Percentiles rank a stretch among this genome's conserved stretches.
Conservation (phyloP, 2,113 vertebrate species). For the Tichodroma muraria region DNA sequence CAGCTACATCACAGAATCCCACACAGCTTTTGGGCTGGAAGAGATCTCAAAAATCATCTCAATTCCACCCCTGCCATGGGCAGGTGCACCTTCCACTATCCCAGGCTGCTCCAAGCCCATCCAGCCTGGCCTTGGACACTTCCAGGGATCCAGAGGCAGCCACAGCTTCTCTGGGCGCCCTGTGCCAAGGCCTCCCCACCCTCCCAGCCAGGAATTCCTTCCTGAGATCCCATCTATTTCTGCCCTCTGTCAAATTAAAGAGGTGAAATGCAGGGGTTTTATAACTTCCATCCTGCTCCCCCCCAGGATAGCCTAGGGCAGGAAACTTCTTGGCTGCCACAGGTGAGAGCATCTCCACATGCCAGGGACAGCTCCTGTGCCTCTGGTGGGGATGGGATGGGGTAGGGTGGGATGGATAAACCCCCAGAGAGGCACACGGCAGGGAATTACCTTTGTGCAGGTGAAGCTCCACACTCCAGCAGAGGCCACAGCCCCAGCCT, state of each 20-base stretch:
- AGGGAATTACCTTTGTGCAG: background rate
- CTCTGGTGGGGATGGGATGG: background rate
- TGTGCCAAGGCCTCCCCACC: fast-evolving
- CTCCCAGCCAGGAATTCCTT: background rate
- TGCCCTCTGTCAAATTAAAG: background rate
- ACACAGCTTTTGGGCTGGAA: background rate
- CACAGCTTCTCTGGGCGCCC: background rate
- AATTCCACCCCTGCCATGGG: background rate
- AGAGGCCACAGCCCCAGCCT: background rate
- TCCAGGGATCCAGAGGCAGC: background rate
- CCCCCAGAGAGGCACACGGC: fast-evolving
- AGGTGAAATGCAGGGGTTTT: background rate
- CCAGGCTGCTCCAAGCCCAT: background rate
- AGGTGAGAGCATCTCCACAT: fast-evolving
- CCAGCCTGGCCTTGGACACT: background rate
- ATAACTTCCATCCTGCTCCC: background rate
- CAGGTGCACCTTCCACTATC: fast-evolving
- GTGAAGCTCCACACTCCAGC: background rate
- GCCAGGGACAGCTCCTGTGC: background rate
- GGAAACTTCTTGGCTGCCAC: background rate
- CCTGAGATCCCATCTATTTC: too few relatives aligned
- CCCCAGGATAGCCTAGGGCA: fast-evolving
- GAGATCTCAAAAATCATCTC: background rate
- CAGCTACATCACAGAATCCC: background rate
- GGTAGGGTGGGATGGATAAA: background rate